phyloP scores from a whole-genome alignment of 2,888 invertebrate genomes.

The Sclerodermus sp. region DNA sequence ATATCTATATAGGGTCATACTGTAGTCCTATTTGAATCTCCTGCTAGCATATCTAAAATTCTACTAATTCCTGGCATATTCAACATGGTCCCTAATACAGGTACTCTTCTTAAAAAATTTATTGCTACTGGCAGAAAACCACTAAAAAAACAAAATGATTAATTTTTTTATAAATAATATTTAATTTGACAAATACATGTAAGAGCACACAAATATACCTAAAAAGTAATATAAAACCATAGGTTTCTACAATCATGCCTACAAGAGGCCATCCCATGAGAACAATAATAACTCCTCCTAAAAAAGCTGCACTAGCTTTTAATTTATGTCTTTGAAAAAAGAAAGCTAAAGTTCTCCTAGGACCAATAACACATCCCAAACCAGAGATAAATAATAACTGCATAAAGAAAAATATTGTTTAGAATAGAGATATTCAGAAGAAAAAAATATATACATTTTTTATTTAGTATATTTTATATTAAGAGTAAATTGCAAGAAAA shows the following conservation, averaged over 20 bases:
- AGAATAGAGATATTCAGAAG: too few relatives aligned
- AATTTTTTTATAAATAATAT: not conserved
- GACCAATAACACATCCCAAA: slow-evolving; percentile 92
- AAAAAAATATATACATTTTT: slow-evolving; percentile 3
- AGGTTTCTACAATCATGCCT: slow-evolving; percentile 95
- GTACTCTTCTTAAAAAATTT: slow-evolving; percentile 91
- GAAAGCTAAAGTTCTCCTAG: slow-evolving; percentile 92
- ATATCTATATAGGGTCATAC: slow-evolving; percentile 63
- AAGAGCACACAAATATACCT: slow-evolving; percentile 62
- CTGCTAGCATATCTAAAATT: slow-evolving; percentile 79
- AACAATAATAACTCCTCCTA: slow-evolving; percentile 90
- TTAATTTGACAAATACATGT: not conserved
- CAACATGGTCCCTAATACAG: slow-evolving; percentile 84
- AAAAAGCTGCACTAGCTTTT: slow-evolving; percentile 86
- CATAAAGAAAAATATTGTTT: too few relatives aligned
- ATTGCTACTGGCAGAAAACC: slow-evolving; percentile 97
- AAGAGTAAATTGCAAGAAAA: slow-evolving; percentile 32
- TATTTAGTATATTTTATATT: not conserved
- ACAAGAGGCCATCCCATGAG: slow-evolving; percentile 93
- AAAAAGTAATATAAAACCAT: slow-evolving; percentile 88
- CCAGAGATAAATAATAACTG: slow-evolving; percentile 96
- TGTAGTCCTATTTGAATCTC: slow-evolving; percentile 80
- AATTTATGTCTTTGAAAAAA: slow-evolving; percentile 97
- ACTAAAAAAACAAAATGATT: slow-evolving; percentile 60
- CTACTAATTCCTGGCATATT: slow-evolving; percentile 88